Percentiles rank a stretch among this genome's conserved stretches.
phyloP scores from a whole-genome alignment of 2,113 vertebrate genomes.

The Monopterus albus region DNA sequence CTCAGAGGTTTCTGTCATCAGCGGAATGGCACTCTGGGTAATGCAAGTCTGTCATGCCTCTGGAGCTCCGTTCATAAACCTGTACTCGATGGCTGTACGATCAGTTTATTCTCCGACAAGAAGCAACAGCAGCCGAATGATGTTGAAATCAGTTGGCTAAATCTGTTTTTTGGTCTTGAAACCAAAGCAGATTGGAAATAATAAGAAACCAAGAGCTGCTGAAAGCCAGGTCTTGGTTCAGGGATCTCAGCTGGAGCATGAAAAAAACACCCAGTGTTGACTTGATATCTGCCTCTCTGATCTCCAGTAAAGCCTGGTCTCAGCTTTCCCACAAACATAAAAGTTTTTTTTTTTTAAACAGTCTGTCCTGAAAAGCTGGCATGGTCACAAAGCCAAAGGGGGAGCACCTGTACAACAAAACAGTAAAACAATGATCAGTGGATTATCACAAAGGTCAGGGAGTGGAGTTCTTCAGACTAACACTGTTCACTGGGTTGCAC shows the following conservation, averaged over 20 bases:
- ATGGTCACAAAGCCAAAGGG: conserved; percentile 31
- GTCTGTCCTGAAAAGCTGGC: conserved; percentile 58
- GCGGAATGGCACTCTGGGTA: conserved; percentile 9
- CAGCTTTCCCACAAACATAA: conserved; percentile 81
- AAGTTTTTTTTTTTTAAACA: conserved; percentile 59
- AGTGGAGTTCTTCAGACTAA: not conserved
- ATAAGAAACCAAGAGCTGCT: not conserved
- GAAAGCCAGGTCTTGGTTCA: conserved; percentile 14
- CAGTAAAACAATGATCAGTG: not conserved
- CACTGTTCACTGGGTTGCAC: not conserved
- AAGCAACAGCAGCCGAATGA: not conserved
- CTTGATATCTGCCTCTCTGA: conserved; percentile 72
- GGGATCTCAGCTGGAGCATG: conserved; percentile 31
- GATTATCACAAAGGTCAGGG: not conserved
- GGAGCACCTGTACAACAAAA: conserved; percentile 17
- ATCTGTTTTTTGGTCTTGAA: not conserved
- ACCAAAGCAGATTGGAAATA: not conserved
- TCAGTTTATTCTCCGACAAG: not conserved
- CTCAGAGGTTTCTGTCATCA: conserved; percentile 31
- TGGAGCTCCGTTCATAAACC: conserved; percentile 10
- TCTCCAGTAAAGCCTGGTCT: conserved; percentile 74
- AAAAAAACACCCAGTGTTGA: conserved; percentile 35
- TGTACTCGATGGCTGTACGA: not conserved
- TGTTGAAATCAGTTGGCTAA: not conserved
- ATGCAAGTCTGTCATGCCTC: conserved; percentile 33